phyloP scores from a whole-genome alignment of 2,797 vertebrate species.

The Poeciliopsis turneri region DNA sequence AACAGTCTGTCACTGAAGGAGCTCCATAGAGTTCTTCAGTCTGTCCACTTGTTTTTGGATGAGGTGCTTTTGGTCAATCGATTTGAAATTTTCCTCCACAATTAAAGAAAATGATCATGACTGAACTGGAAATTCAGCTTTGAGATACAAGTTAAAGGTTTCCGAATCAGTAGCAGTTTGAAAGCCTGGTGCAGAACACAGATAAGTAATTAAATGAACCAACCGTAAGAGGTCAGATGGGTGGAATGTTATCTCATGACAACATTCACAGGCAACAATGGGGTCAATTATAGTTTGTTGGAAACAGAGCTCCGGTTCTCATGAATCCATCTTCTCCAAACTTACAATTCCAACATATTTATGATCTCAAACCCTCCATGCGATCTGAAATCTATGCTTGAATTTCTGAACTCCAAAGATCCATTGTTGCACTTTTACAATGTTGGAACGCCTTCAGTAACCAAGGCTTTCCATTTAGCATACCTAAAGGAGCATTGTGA shows the following conservation, averaged over 20 bases:
- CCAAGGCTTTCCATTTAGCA: constrained; percentile 72
- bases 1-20: not conserved
- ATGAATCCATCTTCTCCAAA: constrained; percentile 56
- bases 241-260: constrained; percentile 80
- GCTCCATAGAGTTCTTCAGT: not conserved
- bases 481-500: constrained; percentile 67
- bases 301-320: constrained; percentile 33
- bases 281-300: constrained; percentile 63
- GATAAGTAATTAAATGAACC: constrained; percentile 67
- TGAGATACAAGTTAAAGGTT: constrained; percentile 15
- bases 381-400: constrained; percentile 45
- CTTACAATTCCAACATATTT: constrained; percentile 60
- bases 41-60: not conserved
- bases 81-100: constrained; percentile 16
- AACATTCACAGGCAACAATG: constrained; percentile 76
- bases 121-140: constrained; percentile 18
- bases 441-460: constrained; percentile 69
- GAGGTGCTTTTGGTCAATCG: not conserved
- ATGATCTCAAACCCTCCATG: constrained; percentile 45
- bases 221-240: constrained; percentile 72
- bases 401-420: constrained; percentile 67
- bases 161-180: constrained; percentile 35
- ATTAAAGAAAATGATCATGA: constrained; percentile 34
- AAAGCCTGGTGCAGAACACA: constrained; percentile 42
- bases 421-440: constrained; percentile 76